phyloP scores from a whole-genome alignment of 53 echinoderm and acorn worm genomes.

The Zoroaster sp. region DNA sequence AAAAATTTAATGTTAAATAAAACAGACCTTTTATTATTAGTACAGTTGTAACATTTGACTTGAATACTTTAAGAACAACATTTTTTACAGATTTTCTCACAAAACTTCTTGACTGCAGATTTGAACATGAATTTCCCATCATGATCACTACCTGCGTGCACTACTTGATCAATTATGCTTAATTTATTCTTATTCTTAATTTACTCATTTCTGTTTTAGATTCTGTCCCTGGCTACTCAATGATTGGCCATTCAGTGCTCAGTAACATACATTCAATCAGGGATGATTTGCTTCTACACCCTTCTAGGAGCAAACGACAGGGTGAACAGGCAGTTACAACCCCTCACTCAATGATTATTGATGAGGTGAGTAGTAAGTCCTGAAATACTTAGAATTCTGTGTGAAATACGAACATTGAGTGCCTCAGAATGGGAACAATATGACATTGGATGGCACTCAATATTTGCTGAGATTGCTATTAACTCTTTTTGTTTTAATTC shows the following conservation, averaged over 20 bases:
- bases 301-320: constrained; percentile 2
- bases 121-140: no score
- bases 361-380: constrained; percentile 28
- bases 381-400: no score
- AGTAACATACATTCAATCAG: background rate
- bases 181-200: background rate
- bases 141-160: no score
- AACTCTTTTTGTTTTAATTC: no score
- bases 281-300: background rate
- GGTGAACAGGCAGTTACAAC: background rate
- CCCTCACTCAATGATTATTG: background rate
- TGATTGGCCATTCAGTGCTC: background rate
- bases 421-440: background rate
- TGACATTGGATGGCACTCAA: background rate
- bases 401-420: no score
- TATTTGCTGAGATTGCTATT: background rate
- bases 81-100: no score
- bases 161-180: no score
- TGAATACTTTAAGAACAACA: no score
- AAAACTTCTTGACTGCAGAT: no score
- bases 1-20: no score
- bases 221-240: background rate
- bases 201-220: background rate
- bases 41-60: no score
- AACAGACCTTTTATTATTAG: no score